phyloP scores from a whole-genome alignment of 2,888 invertebrate species.

The Patella caerulea region DNA sequence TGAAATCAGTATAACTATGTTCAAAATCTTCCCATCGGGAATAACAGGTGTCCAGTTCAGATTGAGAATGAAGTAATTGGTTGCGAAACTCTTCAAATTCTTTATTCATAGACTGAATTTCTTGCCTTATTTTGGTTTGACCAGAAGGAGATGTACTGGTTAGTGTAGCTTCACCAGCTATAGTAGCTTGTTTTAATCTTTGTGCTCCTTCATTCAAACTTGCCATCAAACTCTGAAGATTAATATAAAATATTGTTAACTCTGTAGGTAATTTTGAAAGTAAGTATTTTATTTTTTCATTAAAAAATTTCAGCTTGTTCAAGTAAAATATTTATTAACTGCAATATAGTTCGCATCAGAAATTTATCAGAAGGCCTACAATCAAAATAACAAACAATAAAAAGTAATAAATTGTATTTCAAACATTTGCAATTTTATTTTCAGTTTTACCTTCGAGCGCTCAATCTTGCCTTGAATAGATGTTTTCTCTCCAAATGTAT shows the following conservation, averaged over 20 bases:
- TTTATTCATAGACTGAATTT: constrained; percentile 57
- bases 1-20: constrained; percentile 84
- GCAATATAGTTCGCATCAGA: no score
- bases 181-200: constrained; percentile 56
- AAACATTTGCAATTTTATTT: no score
- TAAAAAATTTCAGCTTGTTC: no score
- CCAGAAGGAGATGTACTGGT: constrained; percentile 63
- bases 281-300: no score
- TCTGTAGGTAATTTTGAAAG: no score
- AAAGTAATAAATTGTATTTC: no score
- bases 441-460: constrained; percentile 74
- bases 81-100: constrained; percentile 63
- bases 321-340: no score
- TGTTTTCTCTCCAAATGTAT: constrained; percentile 89
- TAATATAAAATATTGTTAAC: background rate
- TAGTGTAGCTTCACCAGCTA: constrained; percentile 61
- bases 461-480: constrained; percentile 80
- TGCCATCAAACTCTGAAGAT: constrained; percentile 49
- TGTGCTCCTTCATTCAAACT: constrained; percentile 59
- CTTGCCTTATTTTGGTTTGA: constrained; percentile 64
- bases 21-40: constrained; percentile 95
- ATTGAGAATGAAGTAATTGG: constrained; percentile 59
- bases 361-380: no score
- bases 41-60: constrained; percentile 78
- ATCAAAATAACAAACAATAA: no score